These are phyloP conservation scores for Lasioglossum albipes DNA, from an alignment of 1,140 invertebrate genomes.

Conservation along the genomic window DNA sequence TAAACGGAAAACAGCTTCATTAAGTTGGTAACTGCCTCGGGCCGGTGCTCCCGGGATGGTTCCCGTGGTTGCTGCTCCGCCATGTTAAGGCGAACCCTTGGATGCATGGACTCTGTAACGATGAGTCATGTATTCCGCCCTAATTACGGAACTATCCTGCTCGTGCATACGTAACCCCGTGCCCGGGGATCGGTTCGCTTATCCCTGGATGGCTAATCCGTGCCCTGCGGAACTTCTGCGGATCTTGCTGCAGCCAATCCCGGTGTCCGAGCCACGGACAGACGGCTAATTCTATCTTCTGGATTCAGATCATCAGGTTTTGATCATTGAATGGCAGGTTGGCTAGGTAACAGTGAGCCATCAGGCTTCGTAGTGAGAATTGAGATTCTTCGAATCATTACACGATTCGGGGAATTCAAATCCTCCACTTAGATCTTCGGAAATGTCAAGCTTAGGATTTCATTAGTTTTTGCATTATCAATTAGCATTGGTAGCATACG, in stretches of 20 bases:
- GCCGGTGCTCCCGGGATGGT: conserved; percentile 48
- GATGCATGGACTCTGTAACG: conserved; percentile 43
- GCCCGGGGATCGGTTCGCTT: neutral
- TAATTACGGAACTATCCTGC: conserved; percentile 29
- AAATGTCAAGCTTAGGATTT: too few relatives aligned
- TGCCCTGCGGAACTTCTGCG: neutral
- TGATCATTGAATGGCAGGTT: too few relatives aligned
- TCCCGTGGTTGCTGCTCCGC: conserved; percentile 38
- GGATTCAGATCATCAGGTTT: too few relatives aligned
- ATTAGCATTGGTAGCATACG: too few relatives aligned
- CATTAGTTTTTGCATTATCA: too few relatives aligned
- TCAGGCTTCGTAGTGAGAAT: too few relatives aligned
- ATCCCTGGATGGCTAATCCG: neutral
- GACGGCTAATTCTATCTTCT: too few relatives aligned
- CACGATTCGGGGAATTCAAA: too few relatives aligned
- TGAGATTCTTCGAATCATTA: too few relatives aligned
- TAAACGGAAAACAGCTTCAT: conserved; percentile 76
- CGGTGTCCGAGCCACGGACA: neutral
- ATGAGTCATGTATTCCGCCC: conserved; percentile 44
- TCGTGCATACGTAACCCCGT: neutral
- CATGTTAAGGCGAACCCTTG: conserved; percentile 49
- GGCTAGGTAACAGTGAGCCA: too few relatives aligned
- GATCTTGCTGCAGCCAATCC: neutral
- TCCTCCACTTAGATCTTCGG: too few relatives aligned
- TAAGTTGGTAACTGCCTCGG: conserved; percentile 71